These are phyloP conservation scores for Sarcophaga subvicina DNA, from an alignment of 2,888 invertebrate genomes.

Conservation along the genomic window DNA sequence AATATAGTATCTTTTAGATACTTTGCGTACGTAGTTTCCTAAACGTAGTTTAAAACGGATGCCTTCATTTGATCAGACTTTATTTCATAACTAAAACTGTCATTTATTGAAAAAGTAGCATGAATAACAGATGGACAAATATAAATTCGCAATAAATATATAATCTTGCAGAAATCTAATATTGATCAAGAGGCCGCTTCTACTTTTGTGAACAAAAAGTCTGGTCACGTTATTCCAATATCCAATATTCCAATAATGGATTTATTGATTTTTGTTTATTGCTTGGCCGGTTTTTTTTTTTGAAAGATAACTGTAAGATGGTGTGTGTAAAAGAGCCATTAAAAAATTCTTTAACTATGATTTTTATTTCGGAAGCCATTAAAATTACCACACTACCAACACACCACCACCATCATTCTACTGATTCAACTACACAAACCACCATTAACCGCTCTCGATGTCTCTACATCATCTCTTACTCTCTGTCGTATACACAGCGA, in stretches of 20 bases:
- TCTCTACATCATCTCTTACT: constrained; percentile 32
- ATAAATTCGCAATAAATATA: no score
- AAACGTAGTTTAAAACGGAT: no score
- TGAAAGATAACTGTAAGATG: background rate
- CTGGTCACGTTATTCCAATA: no score
- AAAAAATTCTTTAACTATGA: constrained; percentile 79
- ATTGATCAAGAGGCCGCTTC: no score
- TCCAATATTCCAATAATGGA: background rate
- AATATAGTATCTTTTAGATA: no score
- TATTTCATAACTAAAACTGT: no score
- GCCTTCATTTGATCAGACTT: no score
- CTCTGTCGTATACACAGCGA: background rate
- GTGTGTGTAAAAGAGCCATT: constrained; percentile 77
- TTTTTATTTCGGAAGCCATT: constrained; percentile 81
- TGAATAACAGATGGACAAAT: no score
- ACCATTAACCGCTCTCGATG: constrained; percentile 24
- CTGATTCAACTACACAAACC: constrained; percentile 16
- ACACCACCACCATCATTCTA: constrained; percentile 59
- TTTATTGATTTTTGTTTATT: background rate
- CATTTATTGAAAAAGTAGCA: no score
- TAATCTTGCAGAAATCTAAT: no score
- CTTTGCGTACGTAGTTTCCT: no score
- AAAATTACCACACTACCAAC: constrained; percentile 79
- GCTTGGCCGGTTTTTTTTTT: background rate
- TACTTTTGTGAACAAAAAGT: no score